Evolutionary conservation across 2,888 invertebrate species (phyloP), one percentile per base, ranked within the genome.

Genomic region (Choreutis nemorana): DNA sequence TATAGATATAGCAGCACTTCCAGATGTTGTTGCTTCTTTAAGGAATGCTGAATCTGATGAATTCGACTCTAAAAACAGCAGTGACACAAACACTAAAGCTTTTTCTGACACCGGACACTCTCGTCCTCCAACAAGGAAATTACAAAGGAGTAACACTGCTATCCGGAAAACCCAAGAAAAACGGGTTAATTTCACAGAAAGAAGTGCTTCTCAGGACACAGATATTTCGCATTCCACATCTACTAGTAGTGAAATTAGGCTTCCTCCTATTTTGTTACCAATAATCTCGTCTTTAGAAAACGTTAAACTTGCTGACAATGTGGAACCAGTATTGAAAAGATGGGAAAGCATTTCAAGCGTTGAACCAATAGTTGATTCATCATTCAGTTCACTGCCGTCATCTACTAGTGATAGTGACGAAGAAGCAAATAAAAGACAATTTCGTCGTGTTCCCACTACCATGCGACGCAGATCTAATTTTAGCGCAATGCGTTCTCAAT

Each of bases 221-320:
- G 84, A 84, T 42, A 81, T 72, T 16, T 84, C 84, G 1, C 79
- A 82, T 48, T 83, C 83, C 8, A 83, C 83, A 4, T 82, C 82
- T 1, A 82, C 82, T 1, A 81, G 80, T 39, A 81, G 81, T 44
- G 86, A 86, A 39, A 64, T 86, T 42, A 78, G 86, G 51, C 63
- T 89, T 24, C 88, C 90, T 5, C 89, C 89, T 2, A 88, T 90
- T 50, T 63, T 88, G 41, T 66, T 86, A 20, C 87, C 87, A 15
- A 86, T 87, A 31, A 83, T 87, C 37, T 83, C 84, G 40, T 85
- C 83, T 36, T 60, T 87, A 44, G 83, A 84, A 56, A 78, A 72
- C 32, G 75, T 78, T 2, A 77, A 68, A 38, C 50, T 80, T 16
- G 41, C 65, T 8, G 73, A 77, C 34, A 47, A 62, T 6, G 48